Percentiles rank a stretch among this genome's conserved stretches.
These are phyloP conservation scores for Panopea generosa DNA, from an alignment of 2,888 invertebrate species.

Conservation along the genomic window DNA sequence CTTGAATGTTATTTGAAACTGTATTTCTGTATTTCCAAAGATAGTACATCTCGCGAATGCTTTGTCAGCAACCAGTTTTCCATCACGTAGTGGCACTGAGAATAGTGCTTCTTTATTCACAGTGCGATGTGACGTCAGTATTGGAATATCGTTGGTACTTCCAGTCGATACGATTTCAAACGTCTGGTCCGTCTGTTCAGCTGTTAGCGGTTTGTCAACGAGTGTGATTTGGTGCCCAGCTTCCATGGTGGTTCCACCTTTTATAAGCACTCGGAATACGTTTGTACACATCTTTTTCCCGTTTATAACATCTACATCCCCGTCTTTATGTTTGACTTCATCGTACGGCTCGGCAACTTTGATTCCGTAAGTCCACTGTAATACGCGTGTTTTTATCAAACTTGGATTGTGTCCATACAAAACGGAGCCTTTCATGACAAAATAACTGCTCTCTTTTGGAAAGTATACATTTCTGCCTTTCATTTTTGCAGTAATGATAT, in stretches of 20 bases:
- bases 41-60: slow-evolving; percentile 34
- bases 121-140: slow-evolving; percentile 44
- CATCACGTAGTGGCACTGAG: slow-evolving; percentile 52
- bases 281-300: slow-evolving; percentile 52
- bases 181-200: slow-evolving; percentile 32
- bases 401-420: slow-evolving; percentile 38
- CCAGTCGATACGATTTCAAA: slow-evolving; percentile 50
- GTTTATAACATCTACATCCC: slow-evolving; percentile 18
- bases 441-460: slow-evolving; percentile 25
- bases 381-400: slow-evolving; percentile 32
- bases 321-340: slow-evolving; percentile 35
- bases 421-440: slow-evolving; percentile 46
- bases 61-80: slow-evolving; percentile 47
- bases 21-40: slow-evolving; percentile 53
- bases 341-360: slow-evolving; percentile 41
- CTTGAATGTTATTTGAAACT: slow-evolving; percentile 37
- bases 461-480: slow-evolving; percentile 18
- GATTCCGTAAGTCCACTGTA: slow-evolving; percentile 51
- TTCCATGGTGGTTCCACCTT: slow-evolving; percentile 31
- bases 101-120: slow-evolving; percentile 38
- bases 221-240: slow-evolving; percentile 29
- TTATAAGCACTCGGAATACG: slow-evolving; percentile 44
- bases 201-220: slow-evolving; percentile 45
- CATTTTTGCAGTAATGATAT: slow-evolving; percentile 11
- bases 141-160: slow-evolving; percentile 34